Conservation (phyloP, 1,140 invertebrate genomes). For the Lysiphlebus fabarum region DNA sequence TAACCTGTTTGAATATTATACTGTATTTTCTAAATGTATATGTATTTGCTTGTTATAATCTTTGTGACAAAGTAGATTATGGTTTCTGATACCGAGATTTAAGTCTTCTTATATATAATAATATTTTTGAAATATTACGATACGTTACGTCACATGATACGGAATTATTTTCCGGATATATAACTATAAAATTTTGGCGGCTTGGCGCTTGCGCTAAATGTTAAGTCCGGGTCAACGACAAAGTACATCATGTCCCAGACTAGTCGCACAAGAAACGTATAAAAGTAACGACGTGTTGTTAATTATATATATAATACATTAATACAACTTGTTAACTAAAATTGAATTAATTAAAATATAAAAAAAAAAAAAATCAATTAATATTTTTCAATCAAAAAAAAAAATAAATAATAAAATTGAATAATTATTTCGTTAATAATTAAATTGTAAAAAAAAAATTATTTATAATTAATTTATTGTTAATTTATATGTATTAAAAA, state of each 20-base stretch:
- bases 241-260: conserved; percentile 44
- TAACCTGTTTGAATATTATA: no score
- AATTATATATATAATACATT: conserved; percentile 11
- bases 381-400: no score
- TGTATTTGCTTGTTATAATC: no score
- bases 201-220: conserved; percentile 47
- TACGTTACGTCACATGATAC: conserved; percentile 24
- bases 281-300: conserved; percentile 21
- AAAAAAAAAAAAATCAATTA: no score
- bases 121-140: conserved; percentile 8
- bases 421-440: neutral
- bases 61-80: no score
- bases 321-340: conserved; percentile 5
- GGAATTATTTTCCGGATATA: conserved; percentile 48
- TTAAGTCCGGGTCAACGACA: conserved; percentile 49
- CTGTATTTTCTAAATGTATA: no score
- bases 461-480: no score
- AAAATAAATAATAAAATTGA: neutral
- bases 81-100: no score
- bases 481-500: no score
- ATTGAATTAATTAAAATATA: no score
- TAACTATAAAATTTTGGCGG: conserved; percentile 49
- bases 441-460: no score
- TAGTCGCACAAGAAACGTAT: conserved; percentile 49
- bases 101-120: no score